Evolutionary conservation across 35 echinoderm and acorn worm genomes (phyloP).

Genomic region (Chiridota heheva): DNA sequence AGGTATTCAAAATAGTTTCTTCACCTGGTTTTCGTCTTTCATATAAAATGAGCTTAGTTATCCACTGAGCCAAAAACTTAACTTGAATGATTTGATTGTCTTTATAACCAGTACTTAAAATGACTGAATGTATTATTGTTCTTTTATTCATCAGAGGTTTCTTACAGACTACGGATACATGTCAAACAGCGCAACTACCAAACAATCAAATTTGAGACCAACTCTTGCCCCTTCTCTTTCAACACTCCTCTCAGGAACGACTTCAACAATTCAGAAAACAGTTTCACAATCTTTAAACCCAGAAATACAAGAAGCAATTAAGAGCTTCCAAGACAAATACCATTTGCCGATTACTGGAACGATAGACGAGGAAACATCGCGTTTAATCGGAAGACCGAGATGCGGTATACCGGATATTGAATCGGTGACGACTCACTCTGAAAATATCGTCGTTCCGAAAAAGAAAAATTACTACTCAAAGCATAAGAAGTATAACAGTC

Average conservation of each 20-base stretch:
- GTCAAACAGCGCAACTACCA: neutral
- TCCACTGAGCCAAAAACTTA: no score
- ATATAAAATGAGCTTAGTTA: no score
- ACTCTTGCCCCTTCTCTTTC: neutral
- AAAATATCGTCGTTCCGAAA: neutral
- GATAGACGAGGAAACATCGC: slow-evolving; percentile 63
- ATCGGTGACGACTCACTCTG: neutral
- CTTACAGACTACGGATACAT: slow-evolving; percentile 92
- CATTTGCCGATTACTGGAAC: slow-evolving; percentile 74
- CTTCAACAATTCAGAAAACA: slow-evolving; percentile 7
- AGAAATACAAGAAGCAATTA: slow-evolving; percentile 45
- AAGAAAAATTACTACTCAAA: neutral
- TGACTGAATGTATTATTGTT: no score
- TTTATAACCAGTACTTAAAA: no score
- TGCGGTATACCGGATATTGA: slow-evolving; percentile 74
- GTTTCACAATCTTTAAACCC: neutral
- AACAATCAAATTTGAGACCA: neutral
- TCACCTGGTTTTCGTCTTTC: no score
- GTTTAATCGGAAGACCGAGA: slow-evolving; percentile 68
- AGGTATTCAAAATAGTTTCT: no score
- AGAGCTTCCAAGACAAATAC: slow-evolving; percentile 63
- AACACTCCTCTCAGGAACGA: neutral
- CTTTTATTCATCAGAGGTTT: slow-evolving; percentile 67
- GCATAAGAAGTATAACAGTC: neutral
- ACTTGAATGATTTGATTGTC: no score